A percentile compares a stretch with the other conserved stretches of the same genome.
These are phyloP conservation scores for Penaeus chinensis DNA, from an alignment of 1,140 invertebrate genomes.

Conservation along the genomic window DNA sequence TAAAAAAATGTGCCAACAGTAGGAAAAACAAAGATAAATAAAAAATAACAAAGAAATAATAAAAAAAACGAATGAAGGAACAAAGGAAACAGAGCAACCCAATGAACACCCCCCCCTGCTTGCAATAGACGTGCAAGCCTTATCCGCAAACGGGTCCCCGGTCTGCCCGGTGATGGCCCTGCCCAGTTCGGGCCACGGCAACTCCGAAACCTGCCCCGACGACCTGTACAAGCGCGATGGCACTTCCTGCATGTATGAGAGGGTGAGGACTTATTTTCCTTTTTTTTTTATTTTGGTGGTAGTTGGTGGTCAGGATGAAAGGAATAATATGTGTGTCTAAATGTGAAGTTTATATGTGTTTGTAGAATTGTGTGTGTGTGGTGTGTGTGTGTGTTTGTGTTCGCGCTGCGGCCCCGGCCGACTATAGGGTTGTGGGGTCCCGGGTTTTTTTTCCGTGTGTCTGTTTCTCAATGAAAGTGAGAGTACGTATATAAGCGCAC, in stretches of 20 bases:
- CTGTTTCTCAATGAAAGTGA: conserved; percentile 11
- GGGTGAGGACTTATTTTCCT: conserved; percentile 10
- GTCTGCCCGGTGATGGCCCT: conserved; percentile 85
- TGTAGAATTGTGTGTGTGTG: no score
- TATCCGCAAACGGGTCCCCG: conserved; percentile 83
- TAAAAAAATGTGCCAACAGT: no score
- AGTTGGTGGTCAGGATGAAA: background rate
- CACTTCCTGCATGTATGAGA: conserved; percentile 22
- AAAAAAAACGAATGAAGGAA: background rate
- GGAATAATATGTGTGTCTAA: no score
- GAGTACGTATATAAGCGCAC: background rate
- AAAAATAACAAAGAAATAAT: no score
- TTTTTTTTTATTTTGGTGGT: background rate
- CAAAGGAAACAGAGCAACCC: background rate
- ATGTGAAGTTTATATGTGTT: no score
- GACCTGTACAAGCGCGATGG: conserved; percentile 81
- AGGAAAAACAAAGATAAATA: no score
- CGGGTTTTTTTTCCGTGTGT: no score
- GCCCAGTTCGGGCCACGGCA: conserved; percentile 94
- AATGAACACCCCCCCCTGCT: background rate
- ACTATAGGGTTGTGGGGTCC: no score
- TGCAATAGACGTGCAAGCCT: conserved; percentile 77
- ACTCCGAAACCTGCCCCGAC: conserved; percentile 89
- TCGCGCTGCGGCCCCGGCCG: no score
- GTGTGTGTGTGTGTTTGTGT: no score